These are phyloP conservation scores for Clupea harengus DNA, from an alignment of 2,113 vertebrate species.

Conservation along the genomic window DNA sequence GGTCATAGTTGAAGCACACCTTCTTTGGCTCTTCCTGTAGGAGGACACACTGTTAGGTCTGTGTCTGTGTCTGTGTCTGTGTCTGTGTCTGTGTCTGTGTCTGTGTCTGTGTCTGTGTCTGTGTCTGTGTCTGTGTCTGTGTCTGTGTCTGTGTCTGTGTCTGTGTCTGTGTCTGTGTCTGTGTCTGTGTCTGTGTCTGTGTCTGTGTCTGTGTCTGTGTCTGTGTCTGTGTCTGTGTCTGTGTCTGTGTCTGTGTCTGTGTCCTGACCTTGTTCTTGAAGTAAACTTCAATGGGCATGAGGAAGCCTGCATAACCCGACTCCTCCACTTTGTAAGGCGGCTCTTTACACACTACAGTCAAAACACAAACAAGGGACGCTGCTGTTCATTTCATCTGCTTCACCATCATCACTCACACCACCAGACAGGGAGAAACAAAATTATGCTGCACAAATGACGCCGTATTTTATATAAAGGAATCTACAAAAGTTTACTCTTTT, in stretches of 20 bases:
- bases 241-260: not conserved
- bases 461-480: not conserved
- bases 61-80: too few relatives aligned
- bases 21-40: slow-evolving; percentile 93
- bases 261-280: slow-evolving; percentile 94
- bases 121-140: too few relatives aligned
- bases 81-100: too few relatives aligned
- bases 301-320: slow-evolving; percentile 97
- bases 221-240: slow-evolving; percentile 15
- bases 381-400: not conserved
- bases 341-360: slow-evolving; percentile 92
- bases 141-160: too few relatives aligned
- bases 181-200: not conserved
- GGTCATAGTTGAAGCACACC: slow-evolving; percentile 95
- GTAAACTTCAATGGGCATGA: slow-evolving; percentile 98
- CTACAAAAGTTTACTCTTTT: not conserved
- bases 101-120: too few relatives aligned
- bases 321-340: slow-evolving; percentile 99
- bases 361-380: not conserved
- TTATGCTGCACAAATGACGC: not conserved
- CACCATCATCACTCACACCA: not conserved
- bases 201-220: not conserved
- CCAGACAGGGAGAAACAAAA: not conserved
- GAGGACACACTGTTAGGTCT: not conserved
- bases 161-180: too few relatives aligned